Base-by-base conservation (phyloP, 1,140 invertebrate genomes). In the Conus betulinus region DNA sequence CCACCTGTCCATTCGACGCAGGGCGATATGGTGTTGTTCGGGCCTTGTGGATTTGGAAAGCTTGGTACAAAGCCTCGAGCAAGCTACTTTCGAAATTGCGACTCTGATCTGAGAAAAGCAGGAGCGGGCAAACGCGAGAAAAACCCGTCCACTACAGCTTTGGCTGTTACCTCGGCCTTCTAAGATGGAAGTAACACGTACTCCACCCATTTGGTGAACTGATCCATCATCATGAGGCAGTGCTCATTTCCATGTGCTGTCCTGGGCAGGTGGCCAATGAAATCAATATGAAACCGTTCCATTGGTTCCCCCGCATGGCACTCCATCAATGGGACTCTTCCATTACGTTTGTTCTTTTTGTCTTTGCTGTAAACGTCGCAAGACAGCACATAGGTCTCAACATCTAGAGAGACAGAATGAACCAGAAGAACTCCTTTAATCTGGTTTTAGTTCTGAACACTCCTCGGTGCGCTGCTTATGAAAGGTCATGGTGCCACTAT, bases 21-120 rank as follows among this genome's bases (percentile, higher is more conserved):
- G 89, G 88, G 13, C 86, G 82, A 39, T 91, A 90, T 5, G 90
- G 91, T 23, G 90, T 90, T n/a, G 91, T 91, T 17, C 89, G 71
- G 4, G 89, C 74, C 67, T 91, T 89, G 20, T 25, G 23, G 55
- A 91, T 89, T 27, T 90, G 63, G 0, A 90, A 60, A 6, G 85
- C 17, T n/a, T 86, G 8, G 86, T 88, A 90, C 6, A 90, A 20
- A 10, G 52, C 53, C 63, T 39, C 15, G 27, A 90, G 84, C 27
- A 89, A n/a, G 20, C 87, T 23, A 71, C 90, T 90, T 51, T 87
- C 87, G 52, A 90, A 89, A 57, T 90, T 89, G 0, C 74, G 23
- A 0, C 85, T 71, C 55, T 87, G 85, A 55, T 87, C 85, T 6
- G 85, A 74, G 53, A 17, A 52, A 5, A 87, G 25, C 71, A 78